Base-by-base conservation (phyloP, 2,797 vertebrate genomes). In the Sebastes reedi region DNA sequence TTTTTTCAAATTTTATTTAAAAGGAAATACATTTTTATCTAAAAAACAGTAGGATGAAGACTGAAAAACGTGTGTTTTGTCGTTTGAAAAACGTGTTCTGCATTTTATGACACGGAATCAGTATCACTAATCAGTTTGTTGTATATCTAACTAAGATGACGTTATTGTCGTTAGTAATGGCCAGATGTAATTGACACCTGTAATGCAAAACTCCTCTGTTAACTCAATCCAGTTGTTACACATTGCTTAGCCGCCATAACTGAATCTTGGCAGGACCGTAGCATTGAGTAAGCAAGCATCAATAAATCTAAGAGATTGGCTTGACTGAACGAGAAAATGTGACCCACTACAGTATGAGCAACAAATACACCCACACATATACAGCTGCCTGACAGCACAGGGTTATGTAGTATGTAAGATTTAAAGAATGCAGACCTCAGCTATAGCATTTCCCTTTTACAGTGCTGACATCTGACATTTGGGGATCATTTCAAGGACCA, bases 401-500 rank as follows among this genome's bases (percentile, higher is more conserved):
- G 24, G 32, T 59, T 56, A 46, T 65, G 29, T 29, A 13, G 16
- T 46, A 18, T 66, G 42, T 77, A 52, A 27, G 32, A 66, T 72
- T 39, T 55, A 61, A 13, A 4, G 56, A 54, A 39, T 20, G 42
- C 9, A 25, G 79, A 58, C 55, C 27, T 65, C 39, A 70, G 25
- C 29, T 34, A 62, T 42, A 62, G 18, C 10, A 8, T 79, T 79
- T 81, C 12, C 2, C 25, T 58, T 65, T 71, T 36, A 36, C 36
- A 55, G 29, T 25, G 30, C 46, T 86, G 81, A 84, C 71, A 80
- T 73, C 60, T 84, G 79, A 82, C 30, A 14, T 80, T 27, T 67
- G 54, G 71, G 5, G 20, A 69, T 81, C 70, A 64, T 70, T 79
- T 82, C 55, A 83, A 81, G 74, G 69, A 76, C 34, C 46, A 59